A percentile compares a stretch with the other conserved stretches of the same genome.
These are phyloP conservation scores for Tenebrio molitor DNA, from an alignment of 1,140 invertebrate genomes.

Conservation along the genomic window DNA sequence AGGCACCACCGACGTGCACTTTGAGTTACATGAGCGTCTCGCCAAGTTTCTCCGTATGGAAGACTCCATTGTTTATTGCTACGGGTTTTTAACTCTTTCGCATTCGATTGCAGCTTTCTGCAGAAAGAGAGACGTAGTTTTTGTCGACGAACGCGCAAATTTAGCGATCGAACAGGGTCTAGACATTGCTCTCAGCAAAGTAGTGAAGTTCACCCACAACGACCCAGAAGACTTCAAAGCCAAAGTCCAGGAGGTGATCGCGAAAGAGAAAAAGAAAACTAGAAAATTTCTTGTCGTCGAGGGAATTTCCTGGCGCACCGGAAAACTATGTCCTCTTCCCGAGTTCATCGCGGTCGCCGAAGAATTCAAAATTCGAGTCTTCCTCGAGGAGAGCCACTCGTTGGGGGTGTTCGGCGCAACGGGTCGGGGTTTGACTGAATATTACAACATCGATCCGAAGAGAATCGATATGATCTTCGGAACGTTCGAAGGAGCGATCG, in stretches of 20 bases:
- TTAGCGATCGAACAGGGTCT: slow-evolving; percentile 97
- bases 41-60: slow-evolving; percentile 94
- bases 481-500: slow-evolving; percentile 61
- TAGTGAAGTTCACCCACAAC: slow-evolving; percentile 95
- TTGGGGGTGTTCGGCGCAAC: slow-evolving; percentile 60
- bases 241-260: too few relatives aligned
- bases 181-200: slow-evolving; percentile 87
- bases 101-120: slow-evolving; percentile 98
- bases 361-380: slow-evolving; percentile 60
- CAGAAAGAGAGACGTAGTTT: slow-evolving; percentile 91
- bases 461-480: slow-evolving; percentile 62
- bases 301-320: slow-evolving; percentile 61
- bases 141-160: slow-evolving; percentile 90
- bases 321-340: slow-evolving; percentile 58
- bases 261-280: slow-evolving; percentile 46
- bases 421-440: slow-evolving; percentile 60
- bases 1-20: slow-evolving; percentile 90
- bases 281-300: slow-evolving; percentile 62
- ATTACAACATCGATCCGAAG: slow-evolving; percentile 56
- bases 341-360: slow-evolving; percentile 58
- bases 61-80: slow-evolving; percentile 97
- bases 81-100: slow-evolving; percentile 96
- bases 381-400: slow-evolving; percentile 62
- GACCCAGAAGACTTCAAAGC: slow-evolving; percentile 87
- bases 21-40: slow-evolving; percentile 90